These are phyloP conservation scores for Tiliacea aurago DNA, from an alignment of 2,888 invertebrate genomes.

Conservation along the genomic window DNA sequence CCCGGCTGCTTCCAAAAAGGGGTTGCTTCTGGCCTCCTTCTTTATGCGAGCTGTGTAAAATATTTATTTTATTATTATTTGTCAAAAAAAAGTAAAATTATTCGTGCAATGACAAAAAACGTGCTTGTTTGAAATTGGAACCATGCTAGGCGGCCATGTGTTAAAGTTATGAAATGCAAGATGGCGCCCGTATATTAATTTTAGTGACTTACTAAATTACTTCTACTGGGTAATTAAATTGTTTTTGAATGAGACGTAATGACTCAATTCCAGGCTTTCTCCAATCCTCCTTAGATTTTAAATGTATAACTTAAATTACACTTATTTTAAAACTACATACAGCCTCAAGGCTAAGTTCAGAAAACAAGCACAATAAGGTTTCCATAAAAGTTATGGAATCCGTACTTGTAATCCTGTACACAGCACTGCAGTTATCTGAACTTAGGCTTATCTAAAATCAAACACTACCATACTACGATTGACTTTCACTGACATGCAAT, in stretches of 20 bases:
- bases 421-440: conserved; percentile 16
- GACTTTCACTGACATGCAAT: conserved; percentile 29
- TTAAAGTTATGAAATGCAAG: conserved; percentile 2
- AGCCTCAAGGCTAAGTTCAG: conserved; percentile 10
- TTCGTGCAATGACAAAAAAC: conserved; percentile 33
- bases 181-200: conserved; percentile 15
- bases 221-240: neutral
- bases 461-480: conserved; percentile 2
- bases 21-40: conserved; percentile 72
- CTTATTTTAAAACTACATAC: conserved; percentile 16
- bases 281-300: neutral
- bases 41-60: conserved; percentile 79
- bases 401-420: neutral
- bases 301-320: conserved; percentile 12
- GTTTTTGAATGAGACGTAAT: neutral
- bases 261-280: neutral
- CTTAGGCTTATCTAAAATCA: neutral
- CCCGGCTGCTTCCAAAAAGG: conserved; percentile 73
- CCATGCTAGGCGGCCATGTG: conserved; percentile 30
- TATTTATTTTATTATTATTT: conserved; percentile 55
- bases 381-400: neutral
- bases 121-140: conserved; percentile 28
- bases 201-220: conserved; percentile 7
- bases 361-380: neutral
- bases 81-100: conserved; percentile 12